phyloP scores from a whole-genome alignment of 2,113 vertebrate genomes.

The Oncorhynchus masou region DNA sequence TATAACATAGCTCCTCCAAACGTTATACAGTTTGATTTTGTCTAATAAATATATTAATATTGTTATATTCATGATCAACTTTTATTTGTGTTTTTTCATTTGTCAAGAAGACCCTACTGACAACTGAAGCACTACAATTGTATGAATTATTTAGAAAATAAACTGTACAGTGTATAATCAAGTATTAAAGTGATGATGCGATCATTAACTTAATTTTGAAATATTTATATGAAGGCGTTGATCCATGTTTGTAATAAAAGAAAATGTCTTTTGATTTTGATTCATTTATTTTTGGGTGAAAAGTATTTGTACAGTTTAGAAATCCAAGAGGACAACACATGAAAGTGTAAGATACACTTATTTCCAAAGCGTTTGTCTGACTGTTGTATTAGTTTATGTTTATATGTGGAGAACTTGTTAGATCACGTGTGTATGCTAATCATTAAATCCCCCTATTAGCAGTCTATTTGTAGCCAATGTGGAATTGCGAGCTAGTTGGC shows the following conservation, averaged over 20 bases:
- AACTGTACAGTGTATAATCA: conserved; percentile 47
- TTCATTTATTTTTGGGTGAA: background rate
- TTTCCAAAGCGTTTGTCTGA: too few species aligned
- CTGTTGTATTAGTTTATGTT: too few species aligned
- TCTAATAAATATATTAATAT: background rate
- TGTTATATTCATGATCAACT: background rate
- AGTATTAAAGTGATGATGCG: background rate
- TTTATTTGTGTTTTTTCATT: background rate
- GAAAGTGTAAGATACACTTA: too few species aligned
- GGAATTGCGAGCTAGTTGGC: too few species aligned
- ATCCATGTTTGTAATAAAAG: conserved; percentile 48
- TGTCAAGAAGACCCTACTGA: conserved; percentile 8
- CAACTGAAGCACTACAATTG: conserved; percentile 17
- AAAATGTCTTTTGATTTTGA: conserved; percentile 1
- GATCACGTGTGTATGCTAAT: too few species aligned
- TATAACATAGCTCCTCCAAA: background rate
- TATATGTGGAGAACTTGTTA: too few species aligned
- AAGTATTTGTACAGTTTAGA: background rate
- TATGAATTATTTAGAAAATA: conserved; percentile 28
- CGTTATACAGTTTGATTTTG: background rate
- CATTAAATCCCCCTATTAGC: too few species aligned
- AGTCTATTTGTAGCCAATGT: too few species aligned
- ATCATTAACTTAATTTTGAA: conserved; percentile 21
- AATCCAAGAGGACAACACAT: too few species aligned
- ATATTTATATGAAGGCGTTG: conserved; percentile 35